Evolutionary conservation across 2,797 vertebrate genomes (phyloP), one percentile per base, ranked within the genome.

Genomic region (Gephyroberyx darwinii): DNA sequence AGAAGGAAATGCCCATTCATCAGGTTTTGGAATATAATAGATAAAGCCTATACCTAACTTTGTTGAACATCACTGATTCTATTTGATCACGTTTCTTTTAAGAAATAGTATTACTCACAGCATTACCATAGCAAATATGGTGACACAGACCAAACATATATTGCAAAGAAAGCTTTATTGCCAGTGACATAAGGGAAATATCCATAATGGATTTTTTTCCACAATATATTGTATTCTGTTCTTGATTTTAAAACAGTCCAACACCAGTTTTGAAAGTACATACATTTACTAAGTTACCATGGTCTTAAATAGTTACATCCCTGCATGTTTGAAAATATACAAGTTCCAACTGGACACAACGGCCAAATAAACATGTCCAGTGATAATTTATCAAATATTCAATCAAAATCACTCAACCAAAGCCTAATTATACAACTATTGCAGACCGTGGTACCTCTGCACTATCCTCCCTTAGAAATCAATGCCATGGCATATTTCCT

Each of bases 131-230:
- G 78, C 66, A 73, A 53, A 70, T 57, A 64, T 16, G 43, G 80
- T 47, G 52, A 90, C 79, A 81, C 67, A 78, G 72, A 80, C 61
- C 74, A 75, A 62, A 78, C 22, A 58, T 64, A 69, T 93, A 92
- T 93, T 94, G 92, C 91, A 93, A 93, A 93, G 82, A 76, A 93
- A 93, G 88, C 91, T 93, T 95, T 94, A 95, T 94, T 95, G 93
- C 92, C 92, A 92, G 83, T 90, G 89, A 94, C 90, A 91, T 77
- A 90, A 64, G 82, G 86, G 83, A 91, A 90, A 84, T 88, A 82
- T 90, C 81, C 87, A 89, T 69, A 82, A 67, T 63, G 81, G 81
- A 86, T 5, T 51, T 64, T 63, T 74, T 83, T 80, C 85, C 75
- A 88, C 71, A 79, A 65, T 59, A 75, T 87, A 85, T 76, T 86